Evolutionary conservation across 2,797 vertebrate genomes (phyloP).

Genomic region (Silurus aristotelis): DNA sequence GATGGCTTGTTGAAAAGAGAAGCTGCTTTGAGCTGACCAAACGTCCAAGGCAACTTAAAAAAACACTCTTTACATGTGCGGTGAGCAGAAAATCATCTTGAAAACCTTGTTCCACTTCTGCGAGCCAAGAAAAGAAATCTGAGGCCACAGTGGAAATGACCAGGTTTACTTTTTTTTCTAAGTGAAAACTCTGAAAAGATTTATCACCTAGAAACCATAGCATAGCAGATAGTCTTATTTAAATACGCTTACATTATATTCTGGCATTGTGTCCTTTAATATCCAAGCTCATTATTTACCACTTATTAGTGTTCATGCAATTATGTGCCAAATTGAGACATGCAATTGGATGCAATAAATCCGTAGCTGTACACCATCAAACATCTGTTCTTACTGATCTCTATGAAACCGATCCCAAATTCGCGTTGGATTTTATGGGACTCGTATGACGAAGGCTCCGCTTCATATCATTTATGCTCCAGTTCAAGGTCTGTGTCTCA

Average conservation of each 20-base stretch:
- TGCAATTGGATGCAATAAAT: slow-evolving; percentile 46
- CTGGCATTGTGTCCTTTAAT: slow-evolving; percentile 33
- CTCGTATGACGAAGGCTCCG: background rate
- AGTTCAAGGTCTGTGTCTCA: slow-evolving; percentile 9
- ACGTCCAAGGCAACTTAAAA: background rate
- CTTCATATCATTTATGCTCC: slow-evolving; percentile 13
- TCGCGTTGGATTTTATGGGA: slow-evolving; percentile 23
- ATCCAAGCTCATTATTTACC: slow-evolving; percentile 47
- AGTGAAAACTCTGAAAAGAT: background rate
- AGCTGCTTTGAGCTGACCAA: background rate
- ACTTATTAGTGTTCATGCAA: slow-evolving; percentile 50
- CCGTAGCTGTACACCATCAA: slow-evolving; percentile 46
- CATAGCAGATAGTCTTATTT: slow-evolving; percentile 14
- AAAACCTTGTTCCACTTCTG: background rate
- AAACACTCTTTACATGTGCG: background rate
- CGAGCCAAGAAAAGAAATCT: background rate
- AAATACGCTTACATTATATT: background rate
- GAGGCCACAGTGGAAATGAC: background rate
- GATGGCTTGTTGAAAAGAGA: background rate
- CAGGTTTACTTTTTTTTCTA: background rate
- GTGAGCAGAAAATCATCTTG: background rate
- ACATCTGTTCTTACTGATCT: slow-evolving; percentile 50
- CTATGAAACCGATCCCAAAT: slow-evolving; percentile 40
- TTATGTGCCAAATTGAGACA: slow-evolving; percentile 46
- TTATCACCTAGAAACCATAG: background rate